Percentiles rank a stretch among this genome's conserved stretches.
These are phyloP conservation scores for Polyploca ridens DNA, from an alignment of 2,888 invertebrate genomes.

Conservation along the genomic window DNA sequence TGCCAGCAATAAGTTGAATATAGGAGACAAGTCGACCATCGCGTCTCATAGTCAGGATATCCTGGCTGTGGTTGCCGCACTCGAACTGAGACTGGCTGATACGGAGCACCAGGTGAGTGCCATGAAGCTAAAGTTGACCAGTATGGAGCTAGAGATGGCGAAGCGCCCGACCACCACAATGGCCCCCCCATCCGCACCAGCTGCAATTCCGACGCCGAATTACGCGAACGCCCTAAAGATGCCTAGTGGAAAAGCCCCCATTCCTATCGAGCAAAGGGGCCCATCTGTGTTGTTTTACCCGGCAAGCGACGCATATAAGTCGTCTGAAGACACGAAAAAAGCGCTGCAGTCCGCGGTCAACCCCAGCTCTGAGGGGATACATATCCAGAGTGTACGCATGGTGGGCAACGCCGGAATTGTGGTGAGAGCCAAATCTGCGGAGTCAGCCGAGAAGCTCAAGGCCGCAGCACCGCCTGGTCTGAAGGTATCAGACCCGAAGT, in stretches of 20 bases:
- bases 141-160: neutral
- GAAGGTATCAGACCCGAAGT: conserved; percentile 12
- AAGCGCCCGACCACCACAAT: neutral
- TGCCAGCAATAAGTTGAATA: conserved; percentile 19
- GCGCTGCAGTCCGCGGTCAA: neutral
- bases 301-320: neutral
- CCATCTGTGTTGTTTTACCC: conserved; percentile 24
- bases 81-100: neutral
- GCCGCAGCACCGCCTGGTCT: conserved; percentile 16
- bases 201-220: neutral
- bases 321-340: conserved; percentile 16
- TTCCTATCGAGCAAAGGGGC: conserved; percentile 1
- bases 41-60: neutral
- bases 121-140: neutral
- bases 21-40: conserved; percentile 7
- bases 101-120: neutral
- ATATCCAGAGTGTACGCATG: conserved; percentile 14
- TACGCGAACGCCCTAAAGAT: neutral
- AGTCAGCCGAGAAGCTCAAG: conserved; percentile 13
- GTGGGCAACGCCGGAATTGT: conserved; percentile 17
- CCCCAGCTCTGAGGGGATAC: neutral
- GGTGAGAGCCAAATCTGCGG: conserved; percentile 18
- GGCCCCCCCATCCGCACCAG: neutral
- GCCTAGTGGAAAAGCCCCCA: neutral
- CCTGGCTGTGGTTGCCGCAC: neutral